Base-by-base conservation (phyloP, 2,113 vertebrate species). In the Eurypyga helias region DNA sequence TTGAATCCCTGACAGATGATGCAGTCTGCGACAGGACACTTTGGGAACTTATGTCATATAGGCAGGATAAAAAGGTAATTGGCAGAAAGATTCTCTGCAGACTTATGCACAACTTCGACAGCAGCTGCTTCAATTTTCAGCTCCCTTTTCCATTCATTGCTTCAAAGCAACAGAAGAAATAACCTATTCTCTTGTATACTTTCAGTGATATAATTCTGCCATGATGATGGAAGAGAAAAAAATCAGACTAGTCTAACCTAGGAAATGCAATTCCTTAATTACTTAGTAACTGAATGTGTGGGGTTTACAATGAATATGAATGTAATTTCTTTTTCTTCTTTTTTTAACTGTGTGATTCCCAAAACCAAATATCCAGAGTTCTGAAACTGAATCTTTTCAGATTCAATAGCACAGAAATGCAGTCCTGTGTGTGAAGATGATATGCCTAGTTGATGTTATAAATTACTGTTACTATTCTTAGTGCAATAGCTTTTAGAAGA, bases 161-260 rank as follows among this genome's bases (percentile, higher is more conserved):
- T 93, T 95, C 49, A 77, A 90, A 94, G 34, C 38, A 88, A 38
- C 49, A 86, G 62, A 83, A 93, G 45, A 92, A 96, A 89, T 72
- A 83, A 67, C 14, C 9, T 82, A 34, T 79, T 60, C 34, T 87
- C 38, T 65, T 77, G 10, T 76, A 41, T 83, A 33, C 33, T 79
- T 86, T 64, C 61, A 65, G 21, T 90, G 38, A 49, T 67, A n/a
- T 41, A 76, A 87, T 90, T 79, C 82, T 86, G 38, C 52, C 16
- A 28, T 33, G 18, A 15, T 73, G 67, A 66, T 64, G 18, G 52
- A 92, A 88, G 19, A 93, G 41, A 82, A 92, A 49, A 93, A 90
- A 81, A 61, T 62, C 51, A 55, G 41, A 51, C 21, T 70, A 24
- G 16, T 62, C 19, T 62, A 87, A 71, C 29, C 16, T 26, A 91